These are phyloP conservation scores for Caenorhabditis briggsae DNA, from an alignment of 1,140 invertebrate genomes.

Conservation along the genomic window DNA sequence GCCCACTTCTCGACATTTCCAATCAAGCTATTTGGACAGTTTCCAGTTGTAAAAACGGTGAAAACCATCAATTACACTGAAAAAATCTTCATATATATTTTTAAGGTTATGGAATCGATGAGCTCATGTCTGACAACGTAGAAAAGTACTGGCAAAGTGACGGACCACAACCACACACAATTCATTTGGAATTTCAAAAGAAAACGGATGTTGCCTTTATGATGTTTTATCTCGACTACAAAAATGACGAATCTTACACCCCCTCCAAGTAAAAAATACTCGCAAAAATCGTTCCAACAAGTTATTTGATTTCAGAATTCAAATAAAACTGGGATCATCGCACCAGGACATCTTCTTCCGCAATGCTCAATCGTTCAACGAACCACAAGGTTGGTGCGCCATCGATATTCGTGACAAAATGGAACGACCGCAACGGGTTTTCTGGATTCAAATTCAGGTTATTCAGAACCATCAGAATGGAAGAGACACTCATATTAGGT, in stretches of 20 bases:
- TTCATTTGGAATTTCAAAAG: constrained; percentile 55
- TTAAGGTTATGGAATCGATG: constrained; percentile 57
- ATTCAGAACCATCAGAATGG: constrained; percentile 74
- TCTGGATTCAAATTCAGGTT: constrained; percentile 69
- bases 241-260: constrained; percentile 62
- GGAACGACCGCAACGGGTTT: constrained; percentile 13
- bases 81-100: background rate
- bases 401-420: constrained; percentile 52
- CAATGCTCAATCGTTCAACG: constrained; percentile 38
- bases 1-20: constrained; percentile 34
- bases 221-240: constrained; percentile 61
- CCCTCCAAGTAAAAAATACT: constrained; percentile 56
- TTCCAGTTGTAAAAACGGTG: constrained; percentile 62
- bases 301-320: constrained; percentile 52
- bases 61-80: background rate
- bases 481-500: constrained; percentile 63
- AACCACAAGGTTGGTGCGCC: constrained; percentile 59
- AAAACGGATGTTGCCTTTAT: constrained; percentile 62
- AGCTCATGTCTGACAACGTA: constrained; percentile 48
- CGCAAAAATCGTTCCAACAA: background rate
- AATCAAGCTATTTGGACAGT: constrained; percentile 39
- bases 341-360: constrained; percentile 59
- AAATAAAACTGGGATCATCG: constrained; percentile 57
- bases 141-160: constrained; percentile 65
- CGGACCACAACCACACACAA: constrained; percentile 60